These are phyloP conservation scores for Hycleus cichorii DNA, from an alignment of 1,140 invertebrate genomes.

Conservation along the genomic window DNA sequence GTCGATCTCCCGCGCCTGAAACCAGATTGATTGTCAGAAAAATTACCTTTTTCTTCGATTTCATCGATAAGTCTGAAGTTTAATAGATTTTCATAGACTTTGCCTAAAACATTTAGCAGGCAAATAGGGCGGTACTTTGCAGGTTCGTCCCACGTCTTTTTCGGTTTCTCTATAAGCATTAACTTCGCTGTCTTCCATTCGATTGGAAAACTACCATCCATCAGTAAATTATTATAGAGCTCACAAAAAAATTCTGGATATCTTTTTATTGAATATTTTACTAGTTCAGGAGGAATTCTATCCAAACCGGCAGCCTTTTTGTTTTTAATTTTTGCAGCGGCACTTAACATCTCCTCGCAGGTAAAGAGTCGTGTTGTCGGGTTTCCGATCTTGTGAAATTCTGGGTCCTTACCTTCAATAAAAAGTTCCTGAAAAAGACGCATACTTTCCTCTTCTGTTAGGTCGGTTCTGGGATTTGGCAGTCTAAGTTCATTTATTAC, in stretches of 20 bases:
- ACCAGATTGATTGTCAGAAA: too few relatives aligned
- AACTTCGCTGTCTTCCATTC: conserved; percentile 1
- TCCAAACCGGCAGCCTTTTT: not conserved
- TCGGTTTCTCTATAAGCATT: not conserved
- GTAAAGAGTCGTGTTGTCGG: not conserved
- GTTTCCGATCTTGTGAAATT: not conserved
- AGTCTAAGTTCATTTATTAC: too few relatives aligned
- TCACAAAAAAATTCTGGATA: not conserved
- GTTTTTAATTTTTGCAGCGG: not conserved
- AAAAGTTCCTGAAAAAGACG: too few relatives aligned
- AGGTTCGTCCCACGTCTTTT: too few relatives aligned
- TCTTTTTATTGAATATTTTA: too few relatives aligned
- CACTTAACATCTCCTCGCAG: not conserved
- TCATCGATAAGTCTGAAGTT: too few relatives aligned
- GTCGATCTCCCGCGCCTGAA: too few relatives aligned
- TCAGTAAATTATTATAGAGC: not conserved
- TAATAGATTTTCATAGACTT: not conserved
- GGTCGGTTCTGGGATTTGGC: too few relatives aligned
- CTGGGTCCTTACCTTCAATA: not conserved
- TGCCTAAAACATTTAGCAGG: conserved; percentile 2
- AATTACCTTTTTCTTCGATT: not conserved
- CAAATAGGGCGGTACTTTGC: conserved; percentile 2
- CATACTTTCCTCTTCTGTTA: too few relatives aligned
- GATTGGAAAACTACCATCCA: not conserved
- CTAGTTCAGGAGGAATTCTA: not conserved